Evolutionary conservation across 2,888 invertebrate species (phyloP).

Genomic region (Drosophila anceps): DNA sequence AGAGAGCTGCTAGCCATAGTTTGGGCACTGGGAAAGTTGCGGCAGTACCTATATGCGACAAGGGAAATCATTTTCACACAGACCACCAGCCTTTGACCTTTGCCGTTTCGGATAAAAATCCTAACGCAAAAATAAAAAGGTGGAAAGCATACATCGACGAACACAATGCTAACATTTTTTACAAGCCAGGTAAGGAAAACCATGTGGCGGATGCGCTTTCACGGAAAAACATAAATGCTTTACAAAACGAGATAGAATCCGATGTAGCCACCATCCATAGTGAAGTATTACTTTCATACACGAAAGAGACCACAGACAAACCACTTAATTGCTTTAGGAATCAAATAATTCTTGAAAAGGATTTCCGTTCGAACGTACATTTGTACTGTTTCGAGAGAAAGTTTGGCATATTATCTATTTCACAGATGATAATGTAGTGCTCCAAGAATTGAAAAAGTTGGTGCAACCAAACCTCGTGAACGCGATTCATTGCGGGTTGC

Average conservation of each 20-base stretch:
- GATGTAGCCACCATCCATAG: not conserved
- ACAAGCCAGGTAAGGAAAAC: not conserved
- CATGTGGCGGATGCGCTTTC: not conserved
- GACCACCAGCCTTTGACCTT: not conserved
- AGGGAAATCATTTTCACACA: not conserved
- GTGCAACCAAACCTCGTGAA: not conserved
- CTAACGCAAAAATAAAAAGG: not conserved
- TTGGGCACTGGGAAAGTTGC: not conserved
- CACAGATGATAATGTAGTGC: not conserved
- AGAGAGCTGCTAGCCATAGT: not conserved
- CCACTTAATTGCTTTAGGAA: not conserved
- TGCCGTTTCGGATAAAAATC: not conserved
- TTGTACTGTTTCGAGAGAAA: not conserved
- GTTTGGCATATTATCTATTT: not conserved
- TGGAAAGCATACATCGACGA: not conserved
- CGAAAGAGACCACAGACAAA: not conserved
- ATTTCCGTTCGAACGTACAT: not conserved
- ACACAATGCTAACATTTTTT: not conserved
- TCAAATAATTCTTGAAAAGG: not conserved
- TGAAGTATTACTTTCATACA: not conserved
- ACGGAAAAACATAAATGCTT: not conserved
- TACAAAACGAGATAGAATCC: not conserved
- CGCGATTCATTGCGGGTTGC: not conserved
- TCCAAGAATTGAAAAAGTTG: not conserved
- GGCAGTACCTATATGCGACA: not conserved